Conservation (phyloP, 2,888 invertebrate species). For the Latrodectus hesperus region DNA sequence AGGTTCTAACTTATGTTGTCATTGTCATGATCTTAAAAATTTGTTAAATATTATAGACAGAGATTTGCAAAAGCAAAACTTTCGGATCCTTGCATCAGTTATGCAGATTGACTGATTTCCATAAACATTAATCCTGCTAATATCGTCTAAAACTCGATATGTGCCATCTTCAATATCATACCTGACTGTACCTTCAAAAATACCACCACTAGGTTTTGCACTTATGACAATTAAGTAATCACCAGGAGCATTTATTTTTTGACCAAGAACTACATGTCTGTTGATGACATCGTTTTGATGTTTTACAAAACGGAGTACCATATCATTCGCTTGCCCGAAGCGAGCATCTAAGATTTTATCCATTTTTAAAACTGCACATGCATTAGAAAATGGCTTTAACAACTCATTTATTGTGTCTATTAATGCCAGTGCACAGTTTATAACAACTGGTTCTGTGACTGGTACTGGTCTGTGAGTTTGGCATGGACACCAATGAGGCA, state of each 20-base stretch:
- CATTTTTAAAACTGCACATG: constrained; percentile 46
- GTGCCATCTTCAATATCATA: constrained; percentile 72
- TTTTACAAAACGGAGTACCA: constrained; percentile 63
- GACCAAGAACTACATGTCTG: constrained; percentile 62
- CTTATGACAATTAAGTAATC: constrained; percentile 81
- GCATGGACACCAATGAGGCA: constrained; percentile 75
- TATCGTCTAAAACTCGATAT: constrained; percentile 80
- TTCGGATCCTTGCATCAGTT: constrained; percentile 72
- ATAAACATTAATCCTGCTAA: constrained; percentile 76
- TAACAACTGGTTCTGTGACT: constrained; percentile 46
- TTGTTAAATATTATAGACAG: constrained; percentile 43
- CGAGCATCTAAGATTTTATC: constrained; percentile 62
- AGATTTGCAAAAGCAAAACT: constrained; percentile 75
- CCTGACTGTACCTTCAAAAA: constrained; percentile 88
- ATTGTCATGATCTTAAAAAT: constrained; percentile 57
- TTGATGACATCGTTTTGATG: constrained; percentile 68
- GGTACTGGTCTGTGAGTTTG: constrained; percentile 53
- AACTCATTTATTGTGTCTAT: constrained; percentile 63
- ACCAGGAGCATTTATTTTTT: constrained; percentile 63
- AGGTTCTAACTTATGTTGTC: background rate
- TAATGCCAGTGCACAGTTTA: constrained; percentile 58
- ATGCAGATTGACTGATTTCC: constrained; percentile 75
- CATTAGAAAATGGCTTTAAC: constrained; percentile 34
- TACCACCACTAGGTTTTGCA: constrained; percentile 82
- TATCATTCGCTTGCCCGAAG: constrained; percentile 66